These are phyloP conservation scores for Calameuta filiformis DNA, from an alignment of 2,888 invertebrate species.

Conservation along the genomic window DNA sequence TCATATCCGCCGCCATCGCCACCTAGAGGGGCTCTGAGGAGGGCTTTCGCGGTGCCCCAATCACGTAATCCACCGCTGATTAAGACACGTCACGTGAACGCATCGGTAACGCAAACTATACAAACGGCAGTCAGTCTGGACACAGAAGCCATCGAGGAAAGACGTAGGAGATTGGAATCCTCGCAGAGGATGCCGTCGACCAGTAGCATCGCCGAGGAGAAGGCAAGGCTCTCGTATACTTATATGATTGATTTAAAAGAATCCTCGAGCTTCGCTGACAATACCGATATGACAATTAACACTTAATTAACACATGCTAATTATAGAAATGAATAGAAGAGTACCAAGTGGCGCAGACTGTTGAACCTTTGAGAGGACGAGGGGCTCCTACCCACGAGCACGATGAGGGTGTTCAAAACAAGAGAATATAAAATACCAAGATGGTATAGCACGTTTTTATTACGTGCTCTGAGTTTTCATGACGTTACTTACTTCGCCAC, in stretches of 20 bases:
- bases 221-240: constrained; percentile 38
- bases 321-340: constrained; percentile 44
- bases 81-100: constrained; percentile 81
- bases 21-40: constrained; percentile 66
- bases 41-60: constrained; percentile 75
- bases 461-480: constrained; percentile 9
- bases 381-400: constrained; percentile 25
- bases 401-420: not conserved
- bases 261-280: not conserved
- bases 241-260: not conserved
- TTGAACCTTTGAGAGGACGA: constrained; percentile 29
- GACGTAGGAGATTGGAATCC: constrained; percentile 56
- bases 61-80: constrained; percentile 82
- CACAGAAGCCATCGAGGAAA: constrained; percentile 58
- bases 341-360: constrained; percentile 11
- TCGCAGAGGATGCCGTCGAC: constrained; percentile 56
- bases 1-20: constrained; percentile 88
- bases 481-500: constrained; percentile 24
- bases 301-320: not conserved
- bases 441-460: constrained; percentile 20
- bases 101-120: constrained; percentile 59
- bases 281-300: not conserved
- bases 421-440: constrained; percentile 15
- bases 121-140: constrained; percentile 57
- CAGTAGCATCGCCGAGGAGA: constrained; percentile 60